Evolutionary conservation across 2,888 invertebrate genomes (phyloP).

Genomic region (Dynastes maya): DNA sequence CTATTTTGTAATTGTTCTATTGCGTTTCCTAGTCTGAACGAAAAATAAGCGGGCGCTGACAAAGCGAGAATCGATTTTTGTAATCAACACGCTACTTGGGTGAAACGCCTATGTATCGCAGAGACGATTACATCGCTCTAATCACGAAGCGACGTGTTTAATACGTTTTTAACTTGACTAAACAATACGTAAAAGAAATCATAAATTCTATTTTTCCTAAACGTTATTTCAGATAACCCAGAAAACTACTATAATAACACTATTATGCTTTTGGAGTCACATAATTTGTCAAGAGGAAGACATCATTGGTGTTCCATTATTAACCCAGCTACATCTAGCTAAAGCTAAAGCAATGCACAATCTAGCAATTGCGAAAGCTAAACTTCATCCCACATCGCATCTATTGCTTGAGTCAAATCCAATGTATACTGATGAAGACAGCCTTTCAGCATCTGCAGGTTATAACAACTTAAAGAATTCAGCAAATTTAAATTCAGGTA

Average conservation of each 20-base stretch:
- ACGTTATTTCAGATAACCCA: slow-evolving; percentile 17
- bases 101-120: too few species aligned
- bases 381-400: slow-evolving; percentile 18
- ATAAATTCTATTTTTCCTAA: neutral
- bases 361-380: slow-evolving; percentile 24
- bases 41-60: too few species aligned
- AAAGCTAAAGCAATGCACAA: slow-evolving; percentile 38
- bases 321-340: slow-evolving; percentile 25
- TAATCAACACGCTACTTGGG: too few species aligned
- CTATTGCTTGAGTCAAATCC: slow-evolving; percentile 41
- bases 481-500: neutral
- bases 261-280: slow-evolving; percentile 3
- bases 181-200: too few species aligned
- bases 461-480: neutral
- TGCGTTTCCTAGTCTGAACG: too few species aligned
- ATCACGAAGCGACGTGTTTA: too few species aligned
- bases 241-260: neutral
- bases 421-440: neutral
- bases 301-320: slow-evolving; percentile 1
- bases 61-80: too few species aligned
- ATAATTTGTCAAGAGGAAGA: slow-evolving; percentile 31
- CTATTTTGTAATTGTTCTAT: too few species aligned
- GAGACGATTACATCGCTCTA: too few species aligned
- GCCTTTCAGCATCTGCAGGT: neutral
- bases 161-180: too few species aligned